Conservation (phyloP, 1,140 invertebrate species). For the Leptopilina boulardi region DNA sequence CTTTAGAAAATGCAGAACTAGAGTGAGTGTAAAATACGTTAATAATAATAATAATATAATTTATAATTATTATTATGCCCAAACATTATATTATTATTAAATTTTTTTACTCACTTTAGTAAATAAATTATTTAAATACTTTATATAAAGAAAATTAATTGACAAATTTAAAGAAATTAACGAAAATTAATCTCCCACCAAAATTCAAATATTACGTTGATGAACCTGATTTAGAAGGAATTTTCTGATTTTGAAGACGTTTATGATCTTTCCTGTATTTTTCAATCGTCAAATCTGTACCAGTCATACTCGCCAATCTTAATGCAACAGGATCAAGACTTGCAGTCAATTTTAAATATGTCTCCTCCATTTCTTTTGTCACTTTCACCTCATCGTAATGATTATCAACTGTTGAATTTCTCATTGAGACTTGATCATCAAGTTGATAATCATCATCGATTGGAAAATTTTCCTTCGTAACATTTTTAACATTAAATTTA, state of each 20-base stretch:
- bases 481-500: too few relatives aligned
- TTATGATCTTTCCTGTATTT: slow-evolving; percentile 72
- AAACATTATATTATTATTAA: neutral
- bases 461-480: too few relatives aligned
- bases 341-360: slow-evolving; percentile 71
- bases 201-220: slow-evolving; percentile 56
- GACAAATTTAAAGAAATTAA: neutral
- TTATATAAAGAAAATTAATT: neutral
- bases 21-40: too few relatives aligned
- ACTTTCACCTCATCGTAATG: slow-evolving; percentile 66
- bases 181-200: neutral
- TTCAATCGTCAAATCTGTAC: slow-evolving; percentile 68
- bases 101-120: neutral
- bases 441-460: too few relatives aligned
- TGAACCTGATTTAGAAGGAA: slow-evolving; percentile 59
- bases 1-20: too few relatives aligned
- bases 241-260: slow-evolving; percentile 57
- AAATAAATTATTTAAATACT: neutral
- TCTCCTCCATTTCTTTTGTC: slow-evolving; percentile 73
- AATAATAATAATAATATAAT: too few relatives aligned
- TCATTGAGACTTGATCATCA: neutral
- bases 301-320: slow-evolving; percentile 53
- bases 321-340: slow-evolving; percentile 66
- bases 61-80: too few relatives aligned
- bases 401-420: slow-evolving; percentile 5